Conservation (phyloP, 2,113 vertebrate species). For the Heterochromis multidens region DNA sequence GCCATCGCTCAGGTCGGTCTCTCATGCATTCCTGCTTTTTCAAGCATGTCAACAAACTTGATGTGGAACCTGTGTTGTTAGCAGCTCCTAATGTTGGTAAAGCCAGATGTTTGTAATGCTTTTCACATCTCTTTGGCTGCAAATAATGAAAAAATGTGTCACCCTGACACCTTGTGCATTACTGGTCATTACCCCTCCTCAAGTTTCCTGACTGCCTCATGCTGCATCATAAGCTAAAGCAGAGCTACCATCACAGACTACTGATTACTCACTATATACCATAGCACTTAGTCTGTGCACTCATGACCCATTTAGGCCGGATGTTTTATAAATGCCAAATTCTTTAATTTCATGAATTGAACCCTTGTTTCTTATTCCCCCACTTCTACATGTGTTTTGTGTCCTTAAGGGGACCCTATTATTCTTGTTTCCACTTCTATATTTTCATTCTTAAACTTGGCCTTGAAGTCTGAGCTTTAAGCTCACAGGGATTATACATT, state of each 20-base stretch:
- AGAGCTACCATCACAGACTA: not conserved
- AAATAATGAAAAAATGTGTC: not conserved
- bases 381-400: rapidly evolving
- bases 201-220: not conserved
- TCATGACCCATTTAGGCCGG: not conserved
- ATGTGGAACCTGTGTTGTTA: rapidly evolving
- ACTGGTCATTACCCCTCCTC: not conserved
- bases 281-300: not conserved
- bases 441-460: not conserved
- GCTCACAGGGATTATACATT: not conserved
- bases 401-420: not conserved
- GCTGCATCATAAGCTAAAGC: too few species aligned
- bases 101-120: not conserved
- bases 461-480: not conserved
- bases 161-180: not conserved
- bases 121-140: not conserved
- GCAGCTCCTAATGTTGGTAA: not conserved
- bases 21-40: not conserved
- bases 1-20: constrained; percentile 87
- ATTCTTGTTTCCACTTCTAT: not conserved
- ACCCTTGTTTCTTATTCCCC: not conserved
- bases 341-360: not conserved
- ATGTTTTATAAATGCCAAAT: not conserved
- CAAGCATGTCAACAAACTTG: not conserved
- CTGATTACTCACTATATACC: not conserved